These are phyloP conservation scores for Sisor rabdophorus DNA, from an alignment of 2,113 vertebrate genomes.

Conservation along the genomic window DNA sequence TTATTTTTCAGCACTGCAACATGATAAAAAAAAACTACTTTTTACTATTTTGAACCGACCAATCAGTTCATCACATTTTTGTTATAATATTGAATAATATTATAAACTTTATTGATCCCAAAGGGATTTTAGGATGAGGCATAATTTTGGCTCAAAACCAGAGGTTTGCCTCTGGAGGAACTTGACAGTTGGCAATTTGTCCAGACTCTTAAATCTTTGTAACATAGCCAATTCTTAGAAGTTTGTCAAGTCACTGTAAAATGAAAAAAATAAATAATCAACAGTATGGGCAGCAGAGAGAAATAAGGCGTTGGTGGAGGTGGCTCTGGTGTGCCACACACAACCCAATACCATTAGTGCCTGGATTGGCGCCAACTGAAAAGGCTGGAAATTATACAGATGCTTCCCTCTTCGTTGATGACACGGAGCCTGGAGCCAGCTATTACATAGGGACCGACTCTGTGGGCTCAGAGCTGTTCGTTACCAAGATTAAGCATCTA, in stretches of 20 bases:
- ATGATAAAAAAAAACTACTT: no score
- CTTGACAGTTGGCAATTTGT: neutral
- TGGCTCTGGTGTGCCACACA: conserved; percentile 18
- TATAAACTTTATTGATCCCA: neutral
- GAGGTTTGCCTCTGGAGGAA: neutral
- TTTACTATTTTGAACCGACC: no score
- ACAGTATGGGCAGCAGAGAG: neutral
- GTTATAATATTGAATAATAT: no score
- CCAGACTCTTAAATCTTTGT: neutral
- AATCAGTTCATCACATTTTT: no score
- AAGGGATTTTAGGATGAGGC: neutral
- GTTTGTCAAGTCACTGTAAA: conserved; percentile 2
- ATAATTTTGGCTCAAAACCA: neutral
- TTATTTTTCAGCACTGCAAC: no score
- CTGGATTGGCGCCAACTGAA: conserved; percentile 43
- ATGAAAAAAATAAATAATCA: conserved; percentile 23
- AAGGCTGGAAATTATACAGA: conserved; percentile 41
- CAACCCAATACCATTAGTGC: conserved; percentile 47
- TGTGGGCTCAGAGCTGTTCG: conserved; percentile 28
- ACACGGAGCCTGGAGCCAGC: conserved; percentile 23
- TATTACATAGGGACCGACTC: conserved; percentile 21
- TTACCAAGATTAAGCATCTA: conserved; percentile 52
- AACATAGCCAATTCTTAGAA: neutral
- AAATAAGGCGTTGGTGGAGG: no score
- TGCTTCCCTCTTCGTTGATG: conserved; percentile 33